Percentiles rank a stretch among this genome's conserved stretches.
phyloP scores from a whole-genome alignment of 2,888 invertebrate species.

The Spisula solida region DNA sequence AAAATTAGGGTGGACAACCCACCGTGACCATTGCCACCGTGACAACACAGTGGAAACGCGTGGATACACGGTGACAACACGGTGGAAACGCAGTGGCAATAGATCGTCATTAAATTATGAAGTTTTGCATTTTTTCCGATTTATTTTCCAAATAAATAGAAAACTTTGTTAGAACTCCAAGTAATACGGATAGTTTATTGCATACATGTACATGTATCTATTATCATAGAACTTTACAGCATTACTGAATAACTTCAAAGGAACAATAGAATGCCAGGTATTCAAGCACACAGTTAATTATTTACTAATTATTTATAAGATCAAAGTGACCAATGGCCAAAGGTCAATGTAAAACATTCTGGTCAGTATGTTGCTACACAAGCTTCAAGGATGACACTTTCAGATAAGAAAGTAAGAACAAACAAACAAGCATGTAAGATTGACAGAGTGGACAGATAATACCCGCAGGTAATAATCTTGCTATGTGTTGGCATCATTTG shows the following conservation, averaged over 20 bases:
- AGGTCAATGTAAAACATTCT: background rate
- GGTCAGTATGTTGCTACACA: slow-evolving; percentile 11
- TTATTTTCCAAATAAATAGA: no score
- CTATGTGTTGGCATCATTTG: background rate
- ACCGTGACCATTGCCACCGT: no score
- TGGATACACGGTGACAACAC: no score
- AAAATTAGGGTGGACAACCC: no score
- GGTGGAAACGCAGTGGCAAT: no score
- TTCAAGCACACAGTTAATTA: background rate
- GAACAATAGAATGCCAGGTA: background rate
- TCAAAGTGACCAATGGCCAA: background rate
- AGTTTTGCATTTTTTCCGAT: no score
- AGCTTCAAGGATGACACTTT: background rate
- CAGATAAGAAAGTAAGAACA: background rate
- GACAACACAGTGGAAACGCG: no score
- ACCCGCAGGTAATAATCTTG: background rate
- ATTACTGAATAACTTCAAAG: background rate
- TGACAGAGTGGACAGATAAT: slow-evolving; percentile 16
- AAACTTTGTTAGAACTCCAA: no score
- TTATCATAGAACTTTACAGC: no score
- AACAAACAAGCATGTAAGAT: slow-evolving; percentile 6
- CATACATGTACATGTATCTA: no score
- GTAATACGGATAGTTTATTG: no score
- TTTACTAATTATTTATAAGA: background rate
- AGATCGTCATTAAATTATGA: no score